These are phyloP conservation scores for Tringa solitaria DNA, from an alignment of 2,113 vertebrate species.

Conservation along the genomic window DNA sequence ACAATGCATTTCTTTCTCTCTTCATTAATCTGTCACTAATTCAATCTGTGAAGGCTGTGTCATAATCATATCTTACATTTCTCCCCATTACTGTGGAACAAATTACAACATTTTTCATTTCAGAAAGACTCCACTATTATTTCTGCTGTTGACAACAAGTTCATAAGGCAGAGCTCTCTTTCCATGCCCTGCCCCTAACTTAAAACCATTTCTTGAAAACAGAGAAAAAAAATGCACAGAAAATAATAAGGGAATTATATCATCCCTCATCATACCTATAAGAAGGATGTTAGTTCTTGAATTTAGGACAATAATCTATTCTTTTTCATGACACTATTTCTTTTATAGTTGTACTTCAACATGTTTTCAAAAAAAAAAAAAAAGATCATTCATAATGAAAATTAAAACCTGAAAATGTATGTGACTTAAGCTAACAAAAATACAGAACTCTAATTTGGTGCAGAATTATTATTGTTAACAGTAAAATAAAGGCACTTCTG, in stretches of 20 bases:
- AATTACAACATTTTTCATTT: slow-evolving; percentile 50
- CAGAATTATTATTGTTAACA: neutral
- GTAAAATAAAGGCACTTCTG: neutral
- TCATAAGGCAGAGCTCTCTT: neutral
- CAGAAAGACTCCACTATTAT: slow-evolving; percentile 22
- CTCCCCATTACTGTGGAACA: slow-evolving; percentile 36
- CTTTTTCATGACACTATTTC: neutral
- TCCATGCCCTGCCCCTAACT: neutral
- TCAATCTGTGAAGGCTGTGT: slow-evolving; percentile 50
- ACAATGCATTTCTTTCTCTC: slow-evolving; percentile 55
- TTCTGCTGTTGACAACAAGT: slow-evolving; percentile 2
- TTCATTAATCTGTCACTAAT: slow-evolving; percentile 69
- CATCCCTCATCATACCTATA: neutral
- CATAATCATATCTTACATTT: slow-evolving; percentile 67
- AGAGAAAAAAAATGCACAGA: neutral
- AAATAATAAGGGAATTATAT: neutral
- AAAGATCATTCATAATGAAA: neutral
- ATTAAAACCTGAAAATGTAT: neutral
- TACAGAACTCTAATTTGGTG: neutral
- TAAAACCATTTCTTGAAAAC: neutral
- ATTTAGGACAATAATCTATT: neutral
- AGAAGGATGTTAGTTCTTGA: neutral
- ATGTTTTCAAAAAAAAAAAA: neutral
- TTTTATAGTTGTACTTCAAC: neutral
- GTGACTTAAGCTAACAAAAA: neutral